Evolutionary conservation across 1,140 invertebrate genomes (phyloP), one percentile per base, ranked within the genome.

Genomic region (Ganaspis sp.): DNA sequence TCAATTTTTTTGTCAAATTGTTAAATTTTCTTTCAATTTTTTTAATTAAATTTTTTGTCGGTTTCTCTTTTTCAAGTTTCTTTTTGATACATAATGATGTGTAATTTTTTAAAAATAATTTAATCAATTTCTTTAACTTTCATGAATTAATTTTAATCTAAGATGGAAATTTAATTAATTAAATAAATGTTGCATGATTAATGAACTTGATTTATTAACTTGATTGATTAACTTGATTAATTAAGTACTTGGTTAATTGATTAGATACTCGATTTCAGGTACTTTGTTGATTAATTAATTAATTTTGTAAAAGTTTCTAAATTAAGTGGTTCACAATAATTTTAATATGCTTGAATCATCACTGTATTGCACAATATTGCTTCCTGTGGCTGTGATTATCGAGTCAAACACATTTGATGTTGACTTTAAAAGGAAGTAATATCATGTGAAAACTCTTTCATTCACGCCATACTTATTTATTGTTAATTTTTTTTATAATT

Each of bases 381-480:
- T 88, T 87, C 86, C 85, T 84, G 80, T 86, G 87, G 86, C 89
- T 91, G 90, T 90, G 90, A 90, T 90, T 86, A 87, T 80, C 84
- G 87, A 73, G 85, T 87, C 85, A 81, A 82, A 83, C 75, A 82
- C 79, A 88, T 87, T 86, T 88, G 89, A 91, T 91, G 88, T 91
- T 91, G 88, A 89, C 85, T 91, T 86, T n/a, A n/a, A n/a, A 88
- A 89, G 89, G 87, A 86, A 89, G 84, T 90, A 90, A 90, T 90
- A 85, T 90, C 89, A 90, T 86, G 85, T 89, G 86, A 86, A 83
- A 89, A 84, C 86, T 88, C 85, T 87, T 83, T 87, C 77, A 80
- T 87, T 89, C 87, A 91, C 87, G 88, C 88, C 88, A 89, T 90
- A 88, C 78, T 85, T 85, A 87, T 87, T 87, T 83, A 84, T 87